Base-by-base conservation (phyloP, 2,113 vertebrate genomes). In the Ceratotherium simum region DNA sequence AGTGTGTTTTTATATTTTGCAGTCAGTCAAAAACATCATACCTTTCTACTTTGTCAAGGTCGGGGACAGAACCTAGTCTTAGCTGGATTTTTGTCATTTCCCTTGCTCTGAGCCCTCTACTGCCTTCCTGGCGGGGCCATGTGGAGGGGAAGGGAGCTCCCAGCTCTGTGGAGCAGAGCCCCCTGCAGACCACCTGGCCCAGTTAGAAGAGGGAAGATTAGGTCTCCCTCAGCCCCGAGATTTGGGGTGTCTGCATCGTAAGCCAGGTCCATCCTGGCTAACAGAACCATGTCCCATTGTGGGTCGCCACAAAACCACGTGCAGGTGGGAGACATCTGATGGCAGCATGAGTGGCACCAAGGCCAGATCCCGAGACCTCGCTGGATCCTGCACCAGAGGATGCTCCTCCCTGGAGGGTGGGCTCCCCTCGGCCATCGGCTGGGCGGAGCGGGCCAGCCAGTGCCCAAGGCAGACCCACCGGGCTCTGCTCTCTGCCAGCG, bases 41-140 rank as follows among this genome's bases (percentile, higher is more conserved):
- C 36, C 36, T 16, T 33, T 12, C 16, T 0, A 11, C 18, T 29
- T 3, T 1, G 5, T 20, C 14, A 17, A 11, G 54, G n/a, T 0
- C 14, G 18, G 29, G 75, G 56, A 17, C 8, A 13, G 4, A 21
- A 54, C 23, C 56, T 51, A 31, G 82, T 25, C 21, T 31, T 23
- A 56, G n/a, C 42, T 9, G 5, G n/a, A 20, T 17, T 39, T 51
- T 16, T 16, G 60, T 12, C 6, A 4, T n/a, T 2, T 10, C 51
- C 21, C 39, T 29, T 1, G 0, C 79, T 69, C 70, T 31, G 85
- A 51, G 80, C 36, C 60, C 23, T 14, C 54, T 92, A 65, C 76
- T 14, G 6, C 25, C 54, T 36, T 31, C 31, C 21, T 5, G 58
- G 42, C 36, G 31, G 42, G 70, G 20, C 8, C 20, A 48, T 39